Conservation (phyloP, 2,797 vertebrate genomes). For the Notoglanidium macrostoma region DNA sequence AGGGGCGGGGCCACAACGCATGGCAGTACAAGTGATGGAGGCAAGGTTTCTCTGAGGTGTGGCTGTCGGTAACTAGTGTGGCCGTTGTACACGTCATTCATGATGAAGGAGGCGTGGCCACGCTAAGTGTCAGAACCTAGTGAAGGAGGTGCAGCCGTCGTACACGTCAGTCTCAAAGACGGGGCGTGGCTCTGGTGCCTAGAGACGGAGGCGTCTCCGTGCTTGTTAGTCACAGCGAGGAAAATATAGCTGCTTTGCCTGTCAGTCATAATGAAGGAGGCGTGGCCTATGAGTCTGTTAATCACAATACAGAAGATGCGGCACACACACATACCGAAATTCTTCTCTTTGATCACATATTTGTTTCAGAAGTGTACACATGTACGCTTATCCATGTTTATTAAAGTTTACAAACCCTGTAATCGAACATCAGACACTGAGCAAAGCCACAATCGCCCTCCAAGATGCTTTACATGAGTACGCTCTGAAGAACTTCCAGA, state of each 20-base stretch:
- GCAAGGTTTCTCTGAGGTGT: not conserved
- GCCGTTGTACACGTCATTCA: not conserved
- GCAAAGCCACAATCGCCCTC: not conserved
- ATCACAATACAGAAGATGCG: too few species aligned
- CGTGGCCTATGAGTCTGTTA: not conserved
- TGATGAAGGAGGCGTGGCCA: too few species aligned
- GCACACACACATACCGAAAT: not conserved
- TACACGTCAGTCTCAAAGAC: not conserved
- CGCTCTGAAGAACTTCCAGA: not conserved
- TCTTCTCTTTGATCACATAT: slow-evolving; percentile 6
- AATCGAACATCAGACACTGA: slow-evolving; percentile 19
- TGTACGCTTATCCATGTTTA: not conserved
- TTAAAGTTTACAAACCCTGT: slow-evolving; percentile 17
- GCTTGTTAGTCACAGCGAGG: too few species aligned
- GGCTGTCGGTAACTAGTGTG: not conserved
- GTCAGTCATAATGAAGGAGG: not conserved
- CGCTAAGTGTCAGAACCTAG: too few species aligned
- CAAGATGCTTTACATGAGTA: not conserved
- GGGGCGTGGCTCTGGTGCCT: not conserved
- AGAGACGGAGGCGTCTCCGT: not conserved
- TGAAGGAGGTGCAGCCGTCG: not conserved
- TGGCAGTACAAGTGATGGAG: not conserved
- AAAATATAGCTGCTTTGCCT: not conserved
- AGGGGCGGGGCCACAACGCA: not conserved
- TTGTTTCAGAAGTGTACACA: not conserved